Evolutionary conservation across 2,888 invertebrate genomes (phyloP), one percentile per base, ranked within the genome.

Genomic region (Synanthedon andrenaeformis): DNA sequence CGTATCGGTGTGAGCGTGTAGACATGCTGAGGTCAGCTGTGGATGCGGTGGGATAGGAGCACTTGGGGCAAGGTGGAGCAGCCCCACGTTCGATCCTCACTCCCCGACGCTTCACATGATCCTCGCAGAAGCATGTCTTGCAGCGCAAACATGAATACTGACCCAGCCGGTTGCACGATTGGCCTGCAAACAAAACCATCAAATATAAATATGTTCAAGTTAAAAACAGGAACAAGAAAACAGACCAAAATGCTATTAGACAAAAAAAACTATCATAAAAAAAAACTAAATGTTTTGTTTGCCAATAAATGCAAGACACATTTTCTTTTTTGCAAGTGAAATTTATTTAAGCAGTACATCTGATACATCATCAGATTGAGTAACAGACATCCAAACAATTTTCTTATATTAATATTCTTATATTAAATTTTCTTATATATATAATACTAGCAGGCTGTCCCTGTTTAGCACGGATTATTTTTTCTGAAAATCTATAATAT

Each of bases 1-100:
- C 96, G 88, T 94, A 96, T 73, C 96, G 96, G 76, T 96, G 96
- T 60, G 91, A 93, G 53, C 96, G 92, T 60, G 94, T 96, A 45
- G 97, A 98, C 94, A 98, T 96, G 89, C 95, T 95, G 71, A 98
- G 92, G 76, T 98, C 97, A 73, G 96, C 94, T 2, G 98, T 97
- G 75, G 96, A 92, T 11, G 94, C 93, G n/a, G 97, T 97, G 56
- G 96, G 94, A 81, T 93, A 96, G 59, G 93, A 91, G 89, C 98
- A 98, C 85, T 97, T 97, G 35, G 98, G 98, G 72, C 98, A 98
- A 12, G 98, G 97, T 70, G 85, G 85, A 35, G 72, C 61, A 12
- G 62, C 66, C 55, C 76, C 69, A 17, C 78, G 75, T 53, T 66
- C 69, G 42, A 61, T 13, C 51, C 66, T 62, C 55, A 64, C 74